Conservation (phyloP, 2,797 vertebrate species). For the Pangasius larnaudii region DNA sequence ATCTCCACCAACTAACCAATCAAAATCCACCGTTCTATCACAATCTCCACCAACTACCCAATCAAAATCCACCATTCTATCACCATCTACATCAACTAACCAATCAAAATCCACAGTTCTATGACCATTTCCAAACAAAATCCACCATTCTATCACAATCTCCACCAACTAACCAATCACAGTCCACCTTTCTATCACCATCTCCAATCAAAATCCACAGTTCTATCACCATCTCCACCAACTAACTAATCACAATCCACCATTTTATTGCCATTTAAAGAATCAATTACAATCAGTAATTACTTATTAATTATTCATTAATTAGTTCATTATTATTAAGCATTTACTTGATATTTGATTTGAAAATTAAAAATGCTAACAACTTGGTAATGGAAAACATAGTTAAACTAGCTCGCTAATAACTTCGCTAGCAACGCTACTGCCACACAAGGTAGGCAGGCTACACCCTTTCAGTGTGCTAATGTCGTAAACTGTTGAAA, state of each 20-base stretch:
- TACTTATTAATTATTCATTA: not conserved
- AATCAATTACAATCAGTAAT: not conserved
- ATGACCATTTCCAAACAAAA: not conserved
- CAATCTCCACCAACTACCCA: not conserved
- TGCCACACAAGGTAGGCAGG: not conserved
- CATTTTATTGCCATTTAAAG: not conserved
- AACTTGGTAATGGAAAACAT: not conserved
- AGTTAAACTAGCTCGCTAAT: not conserved
- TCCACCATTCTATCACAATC: not conserved
- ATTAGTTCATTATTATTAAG: not conserved
- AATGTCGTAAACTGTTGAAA: not conserved
- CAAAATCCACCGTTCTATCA: not conserved
- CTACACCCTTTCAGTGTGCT: not conserved
- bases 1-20: not conserved
- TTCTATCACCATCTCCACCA: not conserved
- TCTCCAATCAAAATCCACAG: not conserved
- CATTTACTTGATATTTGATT: not conserved
- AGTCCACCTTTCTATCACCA: not conserved
- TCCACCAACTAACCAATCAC: not conserved
- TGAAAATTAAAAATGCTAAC: not conserved
- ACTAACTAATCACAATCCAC: not conserved
- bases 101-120: not conserved
- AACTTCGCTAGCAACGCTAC: not conserved
- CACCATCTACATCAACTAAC: not conserved
- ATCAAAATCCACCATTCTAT: not conserved